Conservation (phyloP, 2,113 vertebrate species). For the Mesembrinibis cayennensis region DNA sequence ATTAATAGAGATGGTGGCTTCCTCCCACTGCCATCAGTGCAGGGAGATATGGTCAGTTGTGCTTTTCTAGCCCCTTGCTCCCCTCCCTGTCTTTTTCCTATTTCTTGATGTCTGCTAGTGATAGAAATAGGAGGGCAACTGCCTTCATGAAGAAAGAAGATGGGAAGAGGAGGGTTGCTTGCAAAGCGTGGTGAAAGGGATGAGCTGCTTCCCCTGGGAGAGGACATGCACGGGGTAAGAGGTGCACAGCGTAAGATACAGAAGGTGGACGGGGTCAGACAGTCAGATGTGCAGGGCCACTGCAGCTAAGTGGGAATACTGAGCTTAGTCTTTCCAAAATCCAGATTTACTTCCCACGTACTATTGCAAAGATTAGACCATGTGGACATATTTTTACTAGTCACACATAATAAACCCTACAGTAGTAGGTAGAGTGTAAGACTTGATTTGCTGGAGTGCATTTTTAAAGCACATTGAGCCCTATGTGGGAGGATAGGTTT, state of each 20-base stretch:
- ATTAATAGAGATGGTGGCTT: neutral
- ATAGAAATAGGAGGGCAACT: neutral
- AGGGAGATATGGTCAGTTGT: neutral
- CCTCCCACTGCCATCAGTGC: rapidly evolving
- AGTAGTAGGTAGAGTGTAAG: neutral
- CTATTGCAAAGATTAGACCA: neutral
- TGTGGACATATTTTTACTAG: neutral
- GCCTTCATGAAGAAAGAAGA: neutral
- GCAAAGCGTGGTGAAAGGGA: neutral
- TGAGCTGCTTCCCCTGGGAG: neutral
- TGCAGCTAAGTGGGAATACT: neutral
- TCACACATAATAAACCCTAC: neutral
- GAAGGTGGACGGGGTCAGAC: neutral
- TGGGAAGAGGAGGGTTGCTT: neutral
- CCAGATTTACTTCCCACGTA: neutral
- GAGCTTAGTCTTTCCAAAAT: neutral
- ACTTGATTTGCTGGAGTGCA: neutral
- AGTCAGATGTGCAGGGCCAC: neutral
- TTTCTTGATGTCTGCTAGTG: neutral
- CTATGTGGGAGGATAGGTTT: neutral
- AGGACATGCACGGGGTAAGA: neutral
- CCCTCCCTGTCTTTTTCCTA: neutral
- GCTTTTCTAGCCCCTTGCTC: neutral
- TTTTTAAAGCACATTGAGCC: neutral
- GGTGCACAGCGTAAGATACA: neutral